Conservation (phyloP, 2,888 invertebrate species). For the Chrysolina haemoptera region DNA sequence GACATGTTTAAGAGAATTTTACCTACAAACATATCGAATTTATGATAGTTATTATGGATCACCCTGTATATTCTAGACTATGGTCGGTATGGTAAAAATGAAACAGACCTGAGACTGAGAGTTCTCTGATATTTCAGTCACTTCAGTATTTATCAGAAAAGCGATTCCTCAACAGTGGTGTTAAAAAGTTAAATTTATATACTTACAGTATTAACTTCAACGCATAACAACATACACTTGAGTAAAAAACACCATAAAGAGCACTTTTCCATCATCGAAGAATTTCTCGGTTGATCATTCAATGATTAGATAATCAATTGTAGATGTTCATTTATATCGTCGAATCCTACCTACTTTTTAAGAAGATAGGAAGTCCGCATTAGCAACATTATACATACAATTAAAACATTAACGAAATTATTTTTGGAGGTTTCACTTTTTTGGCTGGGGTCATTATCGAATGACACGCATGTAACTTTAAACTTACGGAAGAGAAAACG, state of each 20-base stretch:
- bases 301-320: slow-evolving; percentile 12
- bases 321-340: slow-evolving; percentile 17
- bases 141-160: too few relatives aligned
- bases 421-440: slow-evolving; percentile 2
- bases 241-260: slow-evolving; percentile 16
- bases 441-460: background rate
- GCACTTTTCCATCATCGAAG: slow-evolving; percentile 15
- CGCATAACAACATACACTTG: background rate
- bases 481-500: background rate
- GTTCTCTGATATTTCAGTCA: too few relatives aligned
- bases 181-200: too few relatives aligned
- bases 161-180: too few relatives aligned
- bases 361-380: slow-evolving; percentile 21
- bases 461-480: background rate
- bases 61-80: too few relatives aligned
- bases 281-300: background rate
- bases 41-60: too few relatives aligned
- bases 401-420: slow-evolving; percentile 4
- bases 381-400: slow-evolving; percentile 15
- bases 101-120: too few relatives aligned
- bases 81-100: too few relatives aligned
- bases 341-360: slow-evolving; percentile 11
- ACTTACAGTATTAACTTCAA: slow-evolving; percentile 6
- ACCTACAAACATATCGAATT: too few relatives aligned
- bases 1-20: too few relatives aligned